Evolutionary conservation across 92 coral and sea anemone species (phyloP), one percentile per base, ranked within the genome.

Genomic region (Paragorgia papillata): DNA sequence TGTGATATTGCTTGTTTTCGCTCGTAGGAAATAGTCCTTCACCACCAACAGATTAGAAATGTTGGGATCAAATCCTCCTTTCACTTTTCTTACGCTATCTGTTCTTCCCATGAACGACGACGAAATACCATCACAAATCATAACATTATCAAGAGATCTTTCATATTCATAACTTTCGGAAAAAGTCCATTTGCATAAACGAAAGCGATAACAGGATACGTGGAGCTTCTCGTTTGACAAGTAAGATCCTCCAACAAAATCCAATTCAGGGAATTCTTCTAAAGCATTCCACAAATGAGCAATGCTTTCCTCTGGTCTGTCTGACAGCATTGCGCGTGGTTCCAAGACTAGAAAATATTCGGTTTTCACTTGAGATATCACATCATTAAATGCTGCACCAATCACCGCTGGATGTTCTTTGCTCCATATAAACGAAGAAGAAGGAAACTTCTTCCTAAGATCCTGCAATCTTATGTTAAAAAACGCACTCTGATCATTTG

Each of bases 171-270:
- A 85, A 13, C 75, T 66, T 37, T 74, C 79, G 21, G 89, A 80
- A 30, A 81, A 54, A 0, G 89, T 86, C 89, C 89, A 86, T 54
- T 86, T 86, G 37, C 89, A 86, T 49, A 81, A 50, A 22, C 33
- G 75, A 33, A 86, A 46, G 12, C 89, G 60, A 29, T 85, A 65
- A 62, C 89, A 85, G 0, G 89, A 82, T 4, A 85, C 51, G 34
- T 85, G 17, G 17, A 51, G 58, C 17, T 51, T 51, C 5, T 55
- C 75, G 1, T 15, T 32, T 0, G 56, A 18, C 43, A 87, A 67
- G 21, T 83, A 66, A 7, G 91, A 87, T 28, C 91, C 91, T 43
- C 90, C 84, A n/a, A 86, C 82, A 21, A 86, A 83, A 61, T 83
- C 90, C 32, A 86, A 41, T 35, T 82, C 88, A 0, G 91, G 91